These are phyloP conservation scores for Epinephelus awoara DNA, from an alignment of 2,797 vertebrate species.

Conservation along the genomic window DNA sequence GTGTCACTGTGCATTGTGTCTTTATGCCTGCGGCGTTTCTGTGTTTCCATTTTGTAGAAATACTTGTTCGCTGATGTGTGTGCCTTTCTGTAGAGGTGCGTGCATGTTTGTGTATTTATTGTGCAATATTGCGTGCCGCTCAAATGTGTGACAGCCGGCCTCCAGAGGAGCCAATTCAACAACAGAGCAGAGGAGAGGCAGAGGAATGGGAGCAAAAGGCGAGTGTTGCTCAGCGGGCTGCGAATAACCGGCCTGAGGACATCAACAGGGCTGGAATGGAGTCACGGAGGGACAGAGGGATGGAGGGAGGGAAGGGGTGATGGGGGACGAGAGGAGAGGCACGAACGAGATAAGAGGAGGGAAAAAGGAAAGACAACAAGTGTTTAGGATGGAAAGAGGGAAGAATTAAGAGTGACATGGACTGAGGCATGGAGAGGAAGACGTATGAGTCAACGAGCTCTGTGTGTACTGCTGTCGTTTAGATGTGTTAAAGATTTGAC, in stretches of 20 bases:
- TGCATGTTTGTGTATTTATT: not conserved
- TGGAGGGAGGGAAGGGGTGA: constrained; percentile 7
- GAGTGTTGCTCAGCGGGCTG: constrained; percentile 57
- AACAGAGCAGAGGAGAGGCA: constrained; percentile 29
- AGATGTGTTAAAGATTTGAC: constrained; percentile 30
- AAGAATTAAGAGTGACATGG: constrained; percentile 2
- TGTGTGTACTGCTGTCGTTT: constrained; percentile 10
- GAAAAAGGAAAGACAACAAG: constrained; percentile 30
- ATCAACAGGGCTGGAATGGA: constrained; percentile 40
- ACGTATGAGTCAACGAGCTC: constrained; percentile 4
- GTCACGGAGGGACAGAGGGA: constrained; percentile 42
- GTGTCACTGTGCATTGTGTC: not conserved
- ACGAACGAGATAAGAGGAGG: constrained; percentile 6
- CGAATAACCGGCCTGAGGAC: constrained; percentile 61
- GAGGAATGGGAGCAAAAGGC: constrained; percentile 51
- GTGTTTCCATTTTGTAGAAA: not conserved
- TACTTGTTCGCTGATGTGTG: not conserved
- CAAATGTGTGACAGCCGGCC: constrained; percentile 9
- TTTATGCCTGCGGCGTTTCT: not conserved
- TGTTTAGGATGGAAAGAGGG: not conserved
- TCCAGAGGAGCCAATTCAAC: constrained; percentile 23
- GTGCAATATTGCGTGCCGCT: constrained; percentile 9
- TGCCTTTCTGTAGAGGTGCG: constrained; percentile 3
- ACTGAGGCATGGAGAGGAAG: not conserved
- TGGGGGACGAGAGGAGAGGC: constrained; percentile 44